A percentile compares a stretch with the other conserved stretches of the same genome.
These are phyloP conservation scores for human DNA, from an alignment of 2,113 vertebrate species.

Conservation along the genomic window DNA sequence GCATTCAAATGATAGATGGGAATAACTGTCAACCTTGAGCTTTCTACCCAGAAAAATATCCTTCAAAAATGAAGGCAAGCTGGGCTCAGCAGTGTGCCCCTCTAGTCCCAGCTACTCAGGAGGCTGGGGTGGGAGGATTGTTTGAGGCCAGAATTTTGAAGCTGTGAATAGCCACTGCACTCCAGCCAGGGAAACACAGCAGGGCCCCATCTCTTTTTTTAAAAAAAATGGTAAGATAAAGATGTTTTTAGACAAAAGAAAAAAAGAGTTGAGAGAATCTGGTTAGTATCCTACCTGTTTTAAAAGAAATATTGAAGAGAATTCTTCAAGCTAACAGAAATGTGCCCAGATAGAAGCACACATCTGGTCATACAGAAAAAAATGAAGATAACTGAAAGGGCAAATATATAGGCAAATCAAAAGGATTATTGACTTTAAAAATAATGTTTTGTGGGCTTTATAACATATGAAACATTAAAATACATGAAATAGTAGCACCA, in stretches of 20 bases:
- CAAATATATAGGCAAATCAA: neutral
- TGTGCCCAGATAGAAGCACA: neutral
- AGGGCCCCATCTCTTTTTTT: neutral
- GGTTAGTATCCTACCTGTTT: neutral
- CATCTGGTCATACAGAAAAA: neutral
- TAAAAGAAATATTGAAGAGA: neutral
- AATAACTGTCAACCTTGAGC: neutral
- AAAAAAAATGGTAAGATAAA: neutral
- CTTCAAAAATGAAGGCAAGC: neutral
- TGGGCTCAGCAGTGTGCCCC: neutral
- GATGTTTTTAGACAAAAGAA: neutral
- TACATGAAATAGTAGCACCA: neutral
- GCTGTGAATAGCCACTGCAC: neutral
- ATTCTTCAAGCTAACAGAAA: neutral
- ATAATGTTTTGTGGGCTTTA: neutral
- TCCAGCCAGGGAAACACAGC: neutral
- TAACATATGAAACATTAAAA: neutral
- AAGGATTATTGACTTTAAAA: neutral
- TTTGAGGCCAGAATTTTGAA: neutral
- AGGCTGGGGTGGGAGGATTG: neutral
- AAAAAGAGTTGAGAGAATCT: neutral
- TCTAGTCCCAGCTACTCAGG: neutral
- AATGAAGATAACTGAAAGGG: neutral
- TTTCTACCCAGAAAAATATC: neutral
- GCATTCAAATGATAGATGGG: neutral